phyloP scores from a whole-genome alignment of 2,113 vertebrate species.

The Anoplopoma fimbria region DNA sequence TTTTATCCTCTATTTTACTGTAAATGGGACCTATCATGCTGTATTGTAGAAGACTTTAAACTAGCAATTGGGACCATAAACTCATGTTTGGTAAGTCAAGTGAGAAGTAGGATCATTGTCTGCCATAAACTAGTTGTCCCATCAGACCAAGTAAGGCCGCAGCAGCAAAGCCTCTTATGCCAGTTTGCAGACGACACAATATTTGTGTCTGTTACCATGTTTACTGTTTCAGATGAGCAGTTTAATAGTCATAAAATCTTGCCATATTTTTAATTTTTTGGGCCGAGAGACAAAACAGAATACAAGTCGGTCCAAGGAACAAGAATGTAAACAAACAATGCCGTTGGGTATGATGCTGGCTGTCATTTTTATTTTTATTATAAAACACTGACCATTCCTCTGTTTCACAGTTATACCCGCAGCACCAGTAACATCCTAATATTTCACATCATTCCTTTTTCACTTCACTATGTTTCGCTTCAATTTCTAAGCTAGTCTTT shows the following conservation, averaged over 20 bases:
- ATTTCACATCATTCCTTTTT: too few species aligned
- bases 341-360: background rate
- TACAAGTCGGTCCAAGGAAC: background rate
- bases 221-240: background rate
- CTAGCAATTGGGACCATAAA: too few species aligned
- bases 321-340: background rate
- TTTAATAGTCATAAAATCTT: background rate
- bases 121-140: background rate
- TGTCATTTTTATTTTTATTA: background rate
- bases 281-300: too few species aligned
- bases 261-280: too few species aligned
- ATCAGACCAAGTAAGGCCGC: background rate
- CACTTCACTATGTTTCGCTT: too few species aligned
- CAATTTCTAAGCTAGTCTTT: too few species aligned
- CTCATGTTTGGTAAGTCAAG: too few species aligned
- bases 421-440: too few species aligned
- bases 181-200: background rate
- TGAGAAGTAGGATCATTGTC: background rate
- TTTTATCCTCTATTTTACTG: too few species aligned
- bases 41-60: too few species aligned
- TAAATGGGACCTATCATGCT: too few species aligned
- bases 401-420: too few species aligned
- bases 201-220: background rate
- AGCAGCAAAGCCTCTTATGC: background rate
- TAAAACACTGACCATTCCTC: background rate